phyloP scores from a whole-genome alignment of 1,140 invertebrate genomes.

The Whitmania pigra region DNA sequence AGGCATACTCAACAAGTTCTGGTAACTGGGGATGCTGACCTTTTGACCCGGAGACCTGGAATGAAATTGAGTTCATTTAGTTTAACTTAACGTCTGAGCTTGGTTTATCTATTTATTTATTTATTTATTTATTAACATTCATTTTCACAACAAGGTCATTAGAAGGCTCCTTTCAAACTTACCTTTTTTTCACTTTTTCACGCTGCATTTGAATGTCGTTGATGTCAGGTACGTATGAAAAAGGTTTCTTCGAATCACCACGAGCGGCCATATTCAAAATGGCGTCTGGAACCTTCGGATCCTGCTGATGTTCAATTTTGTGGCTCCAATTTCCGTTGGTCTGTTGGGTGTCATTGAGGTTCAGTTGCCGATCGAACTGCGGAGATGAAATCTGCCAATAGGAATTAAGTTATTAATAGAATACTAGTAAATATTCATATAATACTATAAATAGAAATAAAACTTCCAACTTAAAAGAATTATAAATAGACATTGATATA shows the following conservation, averaged over 20 bases:
- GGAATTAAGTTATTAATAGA: too few relatives aligned
- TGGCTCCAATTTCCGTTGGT: conserved; percentile 2
- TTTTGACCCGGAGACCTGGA: background rate
- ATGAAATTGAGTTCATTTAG: background rate
- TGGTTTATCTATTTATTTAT: background rate
- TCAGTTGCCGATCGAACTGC: background rate
- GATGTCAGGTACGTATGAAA: conserved; percentile 21
- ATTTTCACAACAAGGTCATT: too few relatives aligned
- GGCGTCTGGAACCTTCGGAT: conserved; percentile 21
- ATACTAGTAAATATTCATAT: too few relatives aligned
- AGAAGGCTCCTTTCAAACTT: background rate
- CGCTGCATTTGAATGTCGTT: conserved; percentile 21
- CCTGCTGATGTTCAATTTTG: background rate
- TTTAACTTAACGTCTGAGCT: background rate
- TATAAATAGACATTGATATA: too few relatives aligned
- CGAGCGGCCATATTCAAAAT: conserved; percentile 25
- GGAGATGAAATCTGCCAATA: background rate
- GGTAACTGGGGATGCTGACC: conserved; percentile 17
- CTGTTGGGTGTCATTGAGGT: background rate
- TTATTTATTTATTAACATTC: background rate
- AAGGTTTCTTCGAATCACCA: conserved; percentile 23
- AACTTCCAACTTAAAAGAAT: too few relatives aligned
- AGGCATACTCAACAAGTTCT: conserved; percentile 22
- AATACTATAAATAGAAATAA: too few relatives aligned
- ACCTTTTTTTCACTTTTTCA: conserved; percentile 22